Evolutionary conservation across 2,888 invertebrate species (phyloP).

Genomic region (Galerucella calmariensis): DNA sequence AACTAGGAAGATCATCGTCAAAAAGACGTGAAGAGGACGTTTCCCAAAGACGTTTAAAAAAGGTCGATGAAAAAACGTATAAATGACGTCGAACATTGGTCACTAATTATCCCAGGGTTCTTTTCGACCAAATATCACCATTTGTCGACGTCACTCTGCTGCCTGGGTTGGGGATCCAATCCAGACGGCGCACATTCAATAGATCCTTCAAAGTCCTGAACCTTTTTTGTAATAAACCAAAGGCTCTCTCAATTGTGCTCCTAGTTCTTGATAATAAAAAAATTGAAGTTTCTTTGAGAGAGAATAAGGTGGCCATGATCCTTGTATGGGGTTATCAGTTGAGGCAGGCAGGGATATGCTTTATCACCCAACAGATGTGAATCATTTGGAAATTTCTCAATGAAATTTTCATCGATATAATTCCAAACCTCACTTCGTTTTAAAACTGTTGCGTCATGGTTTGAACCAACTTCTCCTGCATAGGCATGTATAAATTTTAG

Average conservation of each 20-base stretch:
- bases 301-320: constrained; percentile 37
- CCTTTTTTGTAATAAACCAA: constrained; percentile 24
- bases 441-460: constrained; percentile 28
- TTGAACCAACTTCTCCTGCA: constrained; percentile 35
- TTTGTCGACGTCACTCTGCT: no score
- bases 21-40: no score
- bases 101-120: no score
- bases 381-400: constrained; percentile 32
- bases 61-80: no score
- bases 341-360: constrained; percentile 35
- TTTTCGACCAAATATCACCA: no score
- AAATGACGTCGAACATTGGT: no score
- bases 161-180: constrained; percentile 12
- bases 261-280: constrained; percentile 29
- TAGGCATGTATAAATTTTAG: constrained; percentile 34
- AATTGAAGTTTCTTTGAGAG: constrained; percentile 35
- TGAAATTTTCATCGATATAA: no score
- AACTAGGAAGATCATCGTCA: no score
- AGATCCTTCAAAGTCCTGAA: constrained; percentile 23
- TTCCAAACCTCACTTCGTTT: no score
- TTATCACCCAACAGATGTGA: constrained; percentile 39
- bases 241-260: constrained; percentile 23
- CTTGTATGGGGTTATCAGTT: constrained; percentile 35
- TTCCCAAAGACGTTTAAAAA: no score
- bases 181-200: constrained; percentile 20